Percentiles rank a stretch among this genome's conserved stretches.
These are phyloP conservation scores for Rhinolophus sinicus DNA, from an alignment of 2,113 vertebrate species.

Conservation along the genomic window DNA sequence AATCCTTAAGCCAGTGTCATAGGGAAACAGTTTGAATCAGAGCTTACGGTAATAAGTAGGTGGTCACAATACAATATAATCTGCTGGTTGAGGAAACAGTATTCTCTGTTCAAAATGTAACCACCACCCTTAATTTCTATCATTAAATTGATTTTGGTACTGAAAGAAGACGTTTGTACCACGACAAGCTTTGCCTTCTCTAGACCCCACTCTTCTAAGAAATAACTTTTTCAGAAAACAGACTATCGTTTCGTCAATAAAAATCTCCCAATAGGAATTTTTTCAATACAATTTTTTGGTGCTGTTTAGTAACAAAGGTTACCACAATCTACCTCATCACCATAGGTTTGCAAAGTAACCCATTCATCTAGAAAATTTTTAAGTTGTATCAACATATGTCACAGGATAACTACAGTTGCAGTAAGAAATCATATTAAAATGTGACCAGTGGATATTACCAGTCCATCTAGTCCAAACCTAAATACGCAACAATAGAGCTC, in stretches of 20 bases:
- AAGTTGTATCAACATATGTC: neutral
- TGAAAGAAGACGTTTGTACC: neutral
- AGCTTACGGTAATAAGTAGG: neutral
- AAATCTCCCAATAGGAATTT: neutral
- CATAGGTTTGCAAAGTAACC: conserved; percentile 26
- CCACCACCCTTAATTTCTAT: neutral
- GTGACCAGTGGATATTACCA: neutral
- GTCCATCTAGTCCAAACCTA: neutral
- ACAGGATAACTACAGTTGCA: neutral
- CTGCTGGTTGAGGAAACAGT: neutral
- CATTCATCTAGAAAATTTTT: conserved; percentile 27
- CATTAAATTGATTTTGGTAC: neutral
- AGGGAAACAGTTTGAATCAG: neutral
- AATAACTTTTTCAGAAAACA: conserved; percentile 5
- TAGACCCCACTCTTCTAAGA: neutral
- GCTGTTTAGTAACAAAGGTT: neutral
- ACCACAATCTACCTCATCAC: neutral
- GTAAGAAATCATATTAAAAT: neutral
- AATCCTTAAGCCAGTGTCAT: neutral
- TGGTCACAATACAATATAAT: neutral
- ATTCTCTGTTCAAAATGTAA: neutral
- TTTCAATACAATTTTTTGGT: neutral
- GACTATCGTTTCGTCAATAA: neutral
- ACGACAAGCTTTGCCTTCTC: neutral
- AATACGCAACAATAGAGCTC: neutral